phyloP scores from a whole-genome alignment of 2,888 invertebrate genomes.

The Lepidonotus clava region DNA sequence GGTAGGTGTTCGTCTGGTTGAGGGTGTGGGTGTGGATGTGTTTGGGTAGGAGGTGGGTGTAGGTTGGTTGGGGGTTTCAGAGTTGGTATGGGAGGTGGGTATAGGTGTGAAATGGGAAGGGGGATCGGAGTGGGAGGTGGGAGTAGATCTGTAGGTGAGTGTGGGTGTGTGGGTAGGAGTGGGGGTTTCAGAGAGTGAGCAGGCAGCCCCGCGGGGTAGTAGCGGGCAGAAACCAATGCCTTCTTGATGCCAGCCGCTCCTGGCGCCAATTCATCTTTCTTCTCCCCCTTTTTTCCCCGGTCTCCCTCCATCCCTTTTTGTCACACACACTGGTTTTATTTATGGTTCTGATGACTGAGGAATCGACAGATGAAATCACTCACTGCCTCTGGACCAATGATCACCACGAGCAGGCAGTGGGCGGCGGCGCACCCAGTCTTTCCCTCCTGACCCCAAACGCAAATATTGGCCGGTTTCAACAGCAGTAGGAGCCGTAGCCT shows the following conservation, averaged over 20 bases:
- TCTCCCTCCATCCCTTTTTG: background rate
- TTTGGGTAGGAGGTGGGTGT: too few species aligned
- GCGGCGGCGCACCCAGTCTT: background rate
- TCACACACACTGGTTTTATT: background rate
- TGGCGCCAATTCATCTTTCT: conserved; percentile 7
- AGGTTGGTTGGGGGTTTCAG: too few species aligned
- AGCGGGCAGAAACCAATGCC: background rate
- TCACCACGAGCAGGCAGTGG: too few species aligned
- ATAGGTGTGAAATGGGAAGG: too few species aligned
- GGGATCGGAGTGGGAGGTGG: too few species aligned
- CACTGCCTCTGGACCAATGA: background rate
- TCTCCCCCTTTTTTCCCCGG: background rate
- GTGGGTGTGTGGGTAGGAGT: too few species aligned
- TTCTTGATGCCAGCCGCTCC: conserved; percentile 9
- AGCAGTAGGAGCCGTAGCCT: background rate
- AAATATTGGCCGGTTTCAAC: background rate
- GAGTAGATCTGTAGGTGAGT: too few species aligned
- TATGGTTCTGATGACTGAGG: background rate
- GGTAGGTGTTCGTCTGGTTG: too few species aligned
- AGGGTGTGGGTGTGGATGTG: too few species aligned
- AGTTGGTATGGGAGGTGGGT: too few species aligned
- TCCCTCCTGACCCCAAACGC: background rate
- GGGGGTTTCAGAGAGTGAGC: too few species aligned
- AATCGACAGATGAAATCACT: background rate
- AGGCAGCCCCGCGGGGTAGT: too few species aligned